These are phyloP conservation scores for Mythimna impura DNA, from an alignment of 2,888 invertebrate genomes.

Conservation along the genomic window DNA sequence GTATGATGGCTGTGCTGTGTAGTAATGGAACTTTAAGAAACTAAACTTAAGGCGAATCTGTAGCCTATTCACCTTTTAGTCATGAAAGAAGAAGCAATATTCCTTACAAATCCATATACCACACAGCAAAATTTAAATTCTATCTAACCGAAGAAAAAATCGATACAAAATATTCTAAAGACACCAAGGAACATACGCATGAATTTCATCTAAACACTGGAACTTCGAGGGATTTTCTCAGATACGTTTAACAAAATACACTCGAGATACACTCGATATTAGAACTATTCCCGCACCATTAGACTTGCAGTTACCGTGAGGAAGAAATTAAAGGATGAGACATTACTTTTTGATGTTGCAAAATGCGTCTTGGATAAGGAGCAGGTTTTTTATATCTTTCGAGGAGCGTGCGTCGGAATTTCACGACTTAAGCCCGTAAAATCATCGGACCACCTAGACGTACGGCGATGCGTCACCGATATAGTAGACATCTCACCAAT, in stretches of 20 bases:
- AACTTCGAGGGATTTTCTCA: conserved; percentile 41
- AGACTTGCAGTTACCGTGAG: conserved; percentile 46
- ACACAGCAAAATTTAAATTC: conserved; percentile 23
- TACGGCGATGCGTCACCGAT: too few relatives aligned
- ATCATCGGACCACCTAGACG: too few relatives aligned
- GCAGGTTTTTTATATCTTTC: too few relatives aligned
- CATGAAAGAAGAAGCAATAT: not conserved
- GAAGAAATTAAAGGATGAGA: conserved; percentile 45
- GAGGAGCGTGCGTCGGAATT: too few relatives aligned
- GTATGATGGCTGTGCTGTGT: too few relatives aligned
- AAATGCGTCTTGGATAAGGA: not conserved
- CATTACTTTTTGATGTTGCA: conserved; percentile 5
- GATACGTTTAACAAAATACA: conserved; percentile 63
- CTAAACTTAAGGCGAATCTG: not conserved
- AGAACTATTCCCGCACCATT: conserved; percentile 62
- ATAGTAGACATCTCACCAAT: too few relatives aligned
- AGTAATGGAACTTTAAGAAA: not conserved
- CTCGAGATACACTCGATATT: conserved; percentile 61
- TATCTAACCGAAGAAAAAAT: conserved; percentile 29
- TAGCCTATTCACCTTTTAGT: not conserved
- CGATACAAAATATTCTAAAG: conserved; percentile 34
- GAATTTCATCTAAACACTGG: conserved; percentile 57
- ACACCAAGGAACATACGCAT: conserved; percentile 27
- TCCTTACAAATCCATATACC: conserved; percentile 21
- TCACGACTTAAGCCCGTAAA: too few relatives aligned